These are phyloP conservation scores for Triplophysa dalaica DNA, from an alignment of 2,113 vertebrate genomes.

Conservation along the genomic window DNA sequence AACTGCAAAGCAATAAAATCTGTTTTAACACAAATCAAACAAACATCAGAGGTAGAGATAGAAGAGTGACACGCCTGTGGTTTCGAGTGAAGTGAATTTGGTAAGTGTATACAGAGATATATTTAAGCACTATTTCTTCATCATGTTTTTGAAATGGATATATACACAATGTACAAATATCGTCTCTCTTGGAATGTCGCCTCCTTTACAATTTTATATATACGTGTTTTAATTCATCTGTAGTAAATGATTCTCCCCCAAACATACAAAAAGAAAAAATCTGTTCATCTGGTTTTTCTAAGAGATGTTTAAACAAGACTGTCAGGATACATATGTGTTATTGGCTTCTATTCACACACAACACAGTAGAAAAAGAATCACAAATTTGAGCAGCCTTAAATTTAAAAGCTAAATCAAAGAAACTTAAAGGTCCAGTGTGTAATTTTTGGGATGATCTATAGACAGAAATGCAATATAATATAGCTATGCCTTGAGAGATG, in stretches of 20 bases:
- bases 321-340: not conserved
- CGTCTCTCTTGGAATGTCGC: not conserved
- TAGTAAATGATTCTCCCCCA: not conserved
- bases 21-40: not conserved
- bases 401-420: no score
- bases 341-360: not conserved
- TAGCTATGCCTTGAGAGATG: no score
- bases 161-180: slow-evolving; percentile 1
- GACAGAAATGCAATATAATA: no score
- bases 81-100: not conserved
- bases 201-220: no score
- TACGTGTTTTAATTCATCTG: not conserved
- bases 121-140: no score
- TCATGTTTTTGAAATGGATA: not conserved
- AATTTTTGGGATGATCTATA: no score
- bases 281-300: not conserved
- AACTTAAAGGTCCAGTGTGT: no score
- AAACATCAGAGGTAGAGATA: slow-evolving; percentile 35
- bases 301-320: not conserved
- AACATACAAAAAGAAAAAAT: not conserved
- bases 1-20: not conserved
- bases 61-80: not conserved
- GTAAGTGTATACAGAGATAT: slow-evolving; percentile 10
- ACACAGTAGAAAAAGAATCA: no score
- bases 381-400: no score